A percentile compares a stretch with the other conserved stretches of the same genome.
phyloP scores from a whole-genome alignment of 2,113 vertebrate species.

The Nothoprocta perdicaria region DNA sequence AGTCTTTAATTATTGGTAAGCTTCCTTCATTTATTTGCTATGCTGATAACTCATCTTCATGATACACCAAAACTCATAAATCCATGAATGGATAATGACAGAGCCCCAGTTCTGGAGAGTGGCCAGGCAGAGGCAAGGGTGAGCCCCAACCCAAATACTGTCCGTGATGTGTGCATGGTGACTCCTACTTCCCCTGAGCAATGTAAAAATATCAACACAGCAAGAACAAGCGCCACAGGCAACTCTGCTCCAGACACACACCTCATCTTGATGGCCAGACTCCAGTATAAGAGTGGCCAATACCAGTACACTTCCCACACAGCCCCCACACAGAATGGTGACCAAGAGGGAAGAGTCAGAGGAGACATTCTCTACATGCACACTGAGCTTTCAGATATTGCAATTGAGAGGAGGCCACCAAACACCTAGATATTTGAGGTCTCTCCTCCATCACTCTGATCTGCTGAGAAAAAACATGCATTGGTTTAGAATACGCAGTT shows the following conservation, averaged over 20 bases:
- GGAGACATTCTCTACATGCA: background rate
- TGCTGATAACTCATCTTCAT: background rate
- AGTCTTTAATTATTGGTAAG: constrained; percentile 15
- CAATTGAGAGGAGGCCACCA: background rate
- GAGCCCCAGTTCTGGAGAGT: background rate
- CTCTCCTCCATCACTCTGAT: background rate
- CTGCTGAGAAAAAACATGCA: background rate
- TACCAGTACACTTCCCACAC: background rate
- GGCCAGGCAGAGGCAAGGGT: background rate
- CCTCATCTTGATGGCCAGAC: background rate
- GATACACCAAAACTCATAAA: background rate
- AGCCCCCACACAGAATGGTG: background rate
- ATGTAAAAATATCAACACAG: background rate
- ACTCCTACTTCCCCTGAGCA: background rate
- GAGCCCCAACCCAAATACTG: background rate
- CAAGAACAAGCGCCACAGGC: background rate
- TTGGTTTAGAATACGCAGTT: background rate
- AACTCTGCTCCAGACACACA: rapidly evolving
- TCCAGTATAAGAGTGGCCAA: background rate
- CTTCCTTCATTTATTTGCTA: background rate
- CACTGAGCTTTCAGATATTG: background rate
- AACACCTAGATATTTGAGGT: background rate
- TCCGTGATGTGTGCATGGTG: background rate
- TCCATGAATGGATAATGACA: background rate
- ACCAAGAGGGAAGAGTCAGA: background rate